phyloP scores from a whole-genome alignment of 2,113 vertebrate species.

The Spilogale gracilis region DNA sequence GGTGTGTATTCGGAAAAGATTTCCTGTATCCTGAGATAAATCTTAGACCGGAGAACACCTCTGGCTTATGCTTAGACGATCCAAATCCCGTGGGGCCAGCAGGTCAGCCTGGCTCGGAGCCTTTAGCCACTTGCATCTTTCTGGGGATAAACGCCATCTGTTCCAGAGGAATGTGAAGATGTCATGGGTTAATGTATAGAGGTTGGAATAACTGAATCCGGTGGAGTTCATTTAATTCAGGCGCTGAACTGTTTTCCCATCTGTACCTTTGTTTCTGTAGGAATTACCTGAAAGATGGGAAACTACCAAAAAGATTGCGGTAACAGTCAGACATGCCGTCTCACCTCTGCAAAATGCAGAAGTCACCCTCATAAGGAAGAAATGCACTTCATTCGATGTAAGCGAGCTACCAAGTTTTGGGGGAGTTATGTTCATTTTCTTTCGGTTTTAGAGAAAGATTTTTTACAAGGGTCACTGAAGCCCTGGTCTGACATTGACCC shows the following conservation, averaged over 20 bases:
- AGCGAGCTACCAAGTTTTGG: constrained; percentile 19
- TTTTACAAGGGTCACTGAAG: not conserved
- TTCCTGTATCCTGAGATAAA: constrained; percentile 10
- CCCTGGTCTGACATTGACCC: not conserved
- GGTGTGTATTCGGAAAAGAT: constrained; percentile 44
- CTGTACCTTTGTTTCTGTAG: constrained; percentile 78
- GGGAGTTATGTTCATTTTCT: not conserved
- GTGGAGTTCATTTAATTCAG: not conserved
- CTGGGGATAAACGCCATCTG: not conserved
- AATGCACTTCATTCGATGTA: constrained; percentile 89
- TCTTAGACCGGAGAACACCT: not conserved
- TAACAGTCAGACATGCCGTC: constrained; percentile 89
- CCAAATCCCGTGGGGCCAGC: not conserved
- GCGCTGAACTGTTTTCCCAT: not conserved
- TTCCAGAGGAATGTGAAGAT: not conserved
- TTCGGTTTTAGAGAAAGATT: not conserved
- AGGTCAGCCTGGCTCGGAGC: not conserved
- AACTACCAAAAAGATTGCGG: constrained; percentile 88
- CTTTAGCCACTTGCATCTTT: not conserved
- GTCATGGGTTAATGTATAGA: not conserved
- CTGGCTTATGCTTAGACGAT: not conserved
- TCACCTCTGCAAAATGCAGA: constrained; percentile 90
- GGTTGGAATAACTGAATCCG: not conserved
- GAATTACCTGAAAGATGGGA: constrained; percentile 91
- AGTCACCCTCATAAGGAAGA: constrained; percentile 88